These are phyloP conservation scores for Elymnias hypermnestra DNA, from an alignment of 1,140 invertebrate genomes.

Conservation along the genomic window DNA sequence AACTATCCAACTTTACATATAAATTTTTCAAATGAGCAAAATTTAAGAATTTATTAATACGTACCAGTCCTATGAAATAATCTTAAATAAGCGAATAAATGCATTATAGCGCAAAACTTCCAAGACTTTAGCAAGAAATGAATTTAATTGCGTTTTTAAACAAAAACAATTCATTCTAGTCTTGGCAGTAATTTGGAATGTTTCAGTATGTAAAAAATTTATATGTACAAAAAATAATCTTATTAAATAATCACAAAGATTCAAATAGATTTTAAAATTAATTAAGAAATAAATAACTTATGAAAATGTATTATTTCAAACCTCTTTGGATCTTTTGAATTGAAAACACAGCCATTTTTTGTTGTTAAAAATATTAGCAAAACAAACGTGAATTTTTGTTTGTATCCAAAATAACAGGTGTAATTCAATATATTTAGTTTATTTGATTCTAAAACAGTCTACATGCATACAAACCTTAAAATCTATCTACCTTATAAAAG, in stretches of 20 bases:
- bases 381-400: too few species aligned
- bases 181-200: conserved; percentile 20
- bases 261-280: conserved; percentile 1
- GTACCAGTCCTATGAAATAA: conserved; percentile 6
- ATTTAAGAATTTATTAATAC: conserved; percentile 12
- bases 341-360: conserved; percentile 12
- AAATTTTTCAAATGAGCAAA: too few species aligned
- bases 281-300: conserved; percentile 17
- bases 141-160: too few species aligned
- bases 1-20: too few species aligned
- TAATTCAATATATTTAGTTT: too few species aligned
- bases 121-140: too few species aligned
- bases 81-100: conserved; percentile 24
- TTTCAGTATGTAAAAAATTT: conserved; percentile 1
- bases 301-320: conserved; percentile 1
- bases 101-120: conserved; percentile 12
- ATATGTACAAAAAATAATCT: background rate
- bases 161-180: conserved; percentile 6
- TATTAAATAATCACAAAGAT: background rate
- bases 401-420: too few species aligned
- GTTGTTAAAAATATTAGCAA: conserved; percentile 6
- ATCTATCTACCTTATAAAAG: conserved; percentile 3
- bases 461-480: conserved; percentile 4
- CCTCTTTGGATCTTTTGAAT: conserved; percentile 10
- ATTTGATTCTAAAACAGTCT: too few species aligned